phyloP scores from a whole-genome alignment of 2,888 invertebrate genomes.

The Clivina fossor region DNA sequence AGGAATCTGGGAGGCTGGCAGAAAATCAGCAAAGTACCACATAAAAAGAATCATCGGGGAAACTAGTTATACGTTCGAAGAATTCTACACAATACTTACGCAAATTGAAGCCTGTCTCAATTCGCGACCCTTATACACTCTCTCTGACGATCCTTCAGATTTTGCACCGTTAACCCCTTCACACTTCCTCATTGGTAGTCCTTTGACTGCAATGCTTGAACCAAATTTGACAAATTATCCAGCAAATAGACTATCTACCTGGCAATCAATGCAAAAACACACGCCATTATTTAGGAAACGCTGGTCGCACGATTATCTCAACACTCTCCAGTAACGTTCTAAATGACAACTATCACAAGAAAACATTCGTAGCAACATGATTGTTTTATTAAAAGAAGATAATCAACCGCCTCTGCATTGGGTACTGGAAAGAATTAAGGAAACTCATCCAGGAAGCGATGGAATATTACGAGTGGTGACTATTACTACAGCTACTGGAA shows the following conservation, averaged over 20 bases:
- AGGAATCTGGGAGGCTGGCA: conserved; percentile 39
- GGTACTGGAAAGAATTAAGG: background rate
- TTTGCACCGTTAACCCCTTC: conserved; percentile 5
- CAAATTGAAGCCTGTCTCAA: too few species aligned
- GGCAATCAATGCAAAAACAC: background rate
- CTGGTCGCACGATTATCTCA: background rate
- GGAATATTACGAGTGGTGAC: background rate
- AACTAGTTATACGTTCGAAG: too few species aligned
- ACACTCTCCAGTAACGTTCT: background rate
- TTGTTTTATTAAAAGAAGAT: conserved; percentile 1
- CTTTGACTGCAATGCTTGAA: background rate
- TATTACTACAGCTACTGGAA: too few species aligned
- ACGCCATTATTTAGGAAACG: background rate
- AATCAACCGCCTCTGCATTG: background rate
- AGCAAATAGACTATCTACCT: background rate
- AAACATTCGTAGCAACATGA: too few species aligned
- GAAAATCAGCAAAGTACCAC: conserved; percentile 7
- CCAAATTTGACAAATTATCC: background rate
- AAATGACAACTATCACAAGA: background rate
- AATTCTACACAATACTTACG: too few species aligned
- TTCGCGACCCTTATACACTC: too few species aligned
- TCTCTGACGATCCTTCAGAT: conserved; percentile 37
- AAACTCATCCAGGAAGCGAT: background rate
- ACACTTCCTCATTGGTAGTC: background rate
- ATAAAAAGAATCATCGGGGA: too few species aligned